phyloP scores from a whole-genome alignment of 1,140 invertebrate genomes.

The Dendrolimus punctatus region DNA sequence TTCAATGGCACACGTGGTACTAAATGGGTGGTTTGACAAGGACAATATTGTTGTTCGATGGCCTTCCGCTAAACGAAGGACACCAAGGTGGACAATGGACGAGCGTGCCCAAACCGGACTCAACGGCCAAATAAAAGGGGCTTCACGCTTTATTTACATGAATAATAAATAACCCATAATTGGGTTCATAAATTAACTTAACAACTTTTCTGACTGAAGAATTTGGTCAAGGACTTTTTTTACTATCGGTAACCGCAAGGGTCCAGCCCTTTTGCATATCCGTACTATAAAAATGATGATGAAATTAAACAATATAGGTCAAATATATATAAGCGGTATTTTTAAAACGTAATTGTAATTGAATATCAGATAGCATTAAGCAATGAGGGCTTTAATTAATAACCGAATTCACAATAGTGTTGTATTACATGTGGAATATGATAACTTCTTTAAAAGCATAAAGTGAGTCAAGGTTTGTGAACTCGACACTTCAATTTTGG shows the following conservation, averaged over 20 bases:
- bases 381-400: no score
- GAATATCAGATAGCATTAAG: no score
- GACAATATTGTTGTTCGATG: constrained; percentile 27
- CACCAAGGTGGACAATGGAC: constrained; percentile 37
- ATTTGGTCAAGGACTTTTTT: constrained; percentile 30
- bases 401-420: no score
- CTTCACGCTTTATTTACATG: constrained; percentile 26
- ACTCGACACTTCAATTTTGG: constrained; percentile 5
- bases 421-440: neutral
- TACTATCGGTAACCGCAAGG: constrained; percentile 22
- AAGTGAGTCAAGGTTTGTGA: constrained; percentile 10
- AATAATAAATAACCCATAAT: constrained; percentile 12
- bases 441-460: neutral
- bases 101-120: constrained; percentile 19
- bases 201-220: constrained; percentile 23
- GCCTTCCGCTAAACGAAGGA: constrained; percentile 47
- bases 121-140: constrained; percentile 29
- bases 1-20: no score
- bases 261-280: neutral
- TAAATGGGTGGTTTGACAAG: neutral
- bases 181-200: constrained; percentile 29
- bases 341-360: no score
- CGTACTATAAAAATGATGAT: no score
- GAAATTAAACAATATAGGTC: no score
- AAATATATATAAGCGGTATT: no score